Percentiles rank a stretch among this genome's conserved stretches.
Conservation (phyloP, 2,113 vertebrate genomes). For the Erpornis zantholeuca region DNA sequence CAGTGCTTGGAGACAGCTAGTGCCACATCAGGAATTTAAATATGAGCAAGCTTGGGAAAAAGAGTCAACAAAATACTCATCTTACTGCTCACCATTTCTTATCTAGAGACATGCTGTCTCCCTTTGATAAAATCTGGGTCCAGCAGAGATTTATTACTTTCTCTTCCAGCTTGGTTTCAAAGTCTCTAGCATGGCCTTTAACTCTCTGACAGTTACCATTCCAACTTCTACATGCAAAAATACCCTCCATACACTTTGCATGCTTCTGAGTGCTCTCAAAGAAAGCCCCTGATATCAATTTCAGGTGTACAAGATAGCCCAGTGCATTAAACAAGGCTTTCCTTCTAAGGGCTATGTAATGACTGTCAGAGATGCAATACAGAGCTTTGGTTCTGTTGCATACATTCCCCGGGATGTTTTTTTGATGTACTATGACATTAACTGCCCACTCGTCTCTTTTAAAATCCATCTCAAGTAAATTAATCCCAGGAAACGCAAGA, state of each 20-base stretch:
- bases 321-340: not conserved
- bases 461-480: not conserved
- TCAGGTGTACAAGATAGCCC: not conserved
- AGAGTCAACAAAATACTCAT: not conserved
- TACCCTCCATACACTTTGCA: not conserved
- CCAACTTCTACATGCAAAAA: not conserved
- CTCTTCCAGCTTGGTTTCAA: not conserved
- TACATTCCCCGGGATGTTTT: not conserved
- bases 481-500: not conserved
- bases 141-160: not conserved
- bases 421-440: not conserved
- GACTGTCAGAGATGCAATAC: not conserved
- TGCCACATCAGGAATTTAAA: not conserved
- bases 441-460: not conserved
- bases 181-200: not conserved
- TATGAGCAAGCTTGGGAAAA: not conserved
- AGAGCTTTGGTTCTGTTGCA: not conserved
- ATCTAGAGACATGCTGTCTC: not conserved
- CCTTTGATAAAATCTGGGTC: constrained; percentile 9
- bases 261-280: not conserved
- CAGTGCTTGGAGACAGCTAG: not conserved
- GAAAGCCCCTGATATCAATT: not conserved
- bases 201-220: not conserved
- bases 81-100: not conserved
- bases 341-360: not conserved